Evolutionary conservation across 2,113 vertebrate species (phyloP), one percentile per base, ranked within the genome.

Genomic region (Lagopus muta): DNA sequence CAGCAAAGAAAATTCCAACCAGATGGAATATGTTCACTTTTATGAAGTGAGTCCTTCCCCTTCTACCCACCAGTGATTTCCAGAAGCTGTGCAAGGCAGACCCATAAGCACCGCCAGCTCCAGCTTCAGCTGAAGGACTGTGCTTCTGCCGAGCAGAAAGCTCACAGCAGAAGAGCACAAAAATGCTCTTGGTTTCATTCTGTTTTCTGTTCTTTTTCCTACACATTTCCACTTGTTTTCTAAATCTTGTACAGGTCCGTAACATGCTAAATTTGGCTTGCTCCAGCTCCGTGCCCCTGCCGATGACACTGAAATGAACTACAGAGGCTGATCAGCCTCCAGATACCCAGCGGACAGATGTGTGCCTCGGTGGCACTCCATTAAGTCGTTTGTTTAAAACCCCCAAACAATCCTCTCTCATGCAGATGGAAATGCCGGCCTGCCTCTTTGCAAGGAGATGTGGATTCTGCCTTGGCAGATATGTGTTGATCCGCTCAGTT

Each of bases 361-460:
- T n/a, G 19, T 83, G 64, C 8, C 2, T 42, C 76, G 66, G 60
- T 57, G 65, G 34, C 88, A 95, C 82, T 70, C 90, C 92, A 93
- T 96, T 96, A 96, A 88, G 76, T 85, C 67, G 27, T 92, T 96
- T 93, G 89, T 93, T 96, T 95, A 67, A 91, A 79, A 13, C 22
- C 47, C 40, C 61, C 61, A 67, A 88, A 92, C 78, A 94, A 95
- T 89, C 64, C 69, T 72, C 87, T 88, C 85, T 28, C 71, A 96
- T 89, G 89, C 89, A 94, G 75, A 92, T 92, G 81, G 89, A 92
- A 95, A 92, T 83, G 47, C 52, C 52, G 93, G 57, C 91, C 89
- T 78, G 65, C 34, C 11, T 5, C 38, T 94, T 92, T 95, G 88
- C 79, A 91, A 30, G 40, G 5, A 62, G 93, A 88, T 95, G 91